Evolutionary conservation across 1,140 invertebrate genomes (phyloP).

Genomic region (Cherax destructor): DNA sequence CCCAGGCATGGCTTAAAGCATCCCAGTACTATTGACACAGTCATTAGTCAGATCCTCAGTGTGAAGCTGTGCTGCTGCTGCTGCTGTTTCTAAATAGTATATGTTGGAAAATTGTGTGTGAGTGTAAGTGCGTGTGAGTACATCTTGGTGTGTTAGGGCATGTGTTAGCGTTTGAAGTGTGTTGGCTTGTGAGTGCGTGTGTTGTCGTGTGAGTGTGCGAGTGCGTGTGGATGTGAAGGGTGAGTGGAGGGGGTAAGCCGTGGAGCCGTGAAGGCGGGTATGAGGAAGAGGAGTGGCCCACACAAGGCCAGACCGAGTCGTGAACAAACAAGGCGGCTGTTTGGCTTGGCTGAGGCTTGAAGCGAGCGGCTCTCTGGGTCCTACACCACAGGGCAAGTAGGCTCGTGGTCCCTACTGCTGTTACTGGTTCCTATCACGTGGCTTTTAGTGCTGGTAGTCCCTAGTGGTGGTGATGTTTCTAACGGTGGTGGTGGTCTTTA

Average conservation of each 20-base stretch:
- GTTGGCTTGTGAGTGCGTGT: too few relatives aligned
- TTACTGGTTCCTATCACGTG: background rate
- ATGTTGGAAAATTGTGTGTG: constrained; percentile 15
- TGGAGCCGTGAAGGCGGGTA: constrained; percentile 36
- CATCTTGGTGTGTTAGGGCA: background rate
- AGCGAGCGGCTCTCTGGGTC: constrained; percentile 2
- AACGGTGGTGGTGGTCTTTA: background rate
- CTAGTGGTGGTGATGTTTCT: background rate
- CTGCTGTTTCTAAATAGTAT: constrained; percentile 9
- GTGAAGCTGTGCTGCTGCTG: constrained; percentile 28
- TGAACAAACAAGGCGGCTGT: constrained; percentile 51
- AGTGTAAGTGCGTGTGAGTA: constrained; percentile 23
- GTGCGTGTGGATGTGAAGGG: constrained; percentile 17
- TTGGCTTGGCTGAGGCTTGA: constrained; percentile 45
- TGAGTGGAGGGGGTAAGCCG: constrained; percentile 23
- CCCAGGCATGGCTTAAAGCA: background rate
- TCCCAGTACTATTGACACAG: constrained; percentile 5
- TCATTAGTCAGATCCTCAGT: constrained; percentile 6
- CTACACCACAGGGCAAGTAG: background rate
- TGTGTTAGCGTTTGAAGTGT: too few relatives aligned
- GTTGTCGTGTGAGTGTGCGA: background rate
- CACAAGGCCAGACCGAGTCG: constrained; percentile 54
- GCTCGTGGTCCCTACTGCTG: background rate
- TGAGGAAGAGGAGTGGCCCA: constrained; percentile 56
- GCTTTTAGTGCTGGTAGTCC: background rate